Conservation (phyloP, 2,888 invertebrate genomes). For the Synergus gifuensis region DNA sequence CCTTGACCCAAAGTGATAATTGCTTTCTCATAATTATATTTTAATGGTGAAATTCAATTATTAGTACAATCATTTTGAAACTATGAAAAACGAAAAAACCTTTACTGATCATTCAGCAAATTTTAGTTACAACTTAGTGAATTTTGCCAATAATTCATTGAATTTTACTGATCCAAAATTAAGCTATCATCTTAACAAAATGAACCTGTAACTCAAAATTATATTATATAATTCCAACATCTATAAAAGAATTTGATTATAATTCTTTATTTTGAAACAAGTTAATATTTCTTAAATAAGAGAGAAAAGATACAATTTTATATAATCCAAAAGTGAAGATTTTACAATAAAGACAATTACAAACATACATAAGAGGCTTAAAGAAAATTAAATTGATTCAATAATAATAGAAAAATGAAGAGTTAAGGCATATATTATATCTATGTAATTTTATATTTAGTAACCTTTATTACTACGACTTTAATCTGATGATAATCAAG, state of each 20-base stretch:
- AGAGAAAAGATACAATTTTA: conserved; percentile 5
- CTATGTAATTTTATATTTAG: no score
- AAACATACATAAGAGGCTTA: neutral
- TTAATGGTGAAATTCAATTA: neutral
- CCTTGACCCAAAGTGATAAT: conserved; percentile 1
- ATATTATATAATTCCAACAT: neutral
- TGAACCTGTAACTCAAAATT: neutral
- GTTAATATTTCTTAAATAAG: neutral
- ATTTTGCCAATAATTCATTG: no score
- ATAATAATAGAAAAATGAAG: neutral
- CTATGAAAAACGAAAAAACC: no score
- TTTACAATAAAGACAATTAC: neutral
- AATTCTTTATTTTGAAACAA: conserved; percentile 4
- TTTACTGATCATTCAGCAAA: no score
- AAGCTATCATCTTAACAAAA: no score
- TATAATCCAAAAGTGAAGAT: neutral
- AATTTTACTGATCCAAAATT: no score
- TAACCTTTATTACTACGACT: neutral
- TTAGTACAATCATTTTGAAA: neutral
- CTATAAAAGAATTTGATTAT: neutral
- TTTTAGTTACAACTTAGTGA: no score
- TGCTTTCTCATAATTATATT: neutral
- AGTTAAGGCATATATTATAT: neutral
- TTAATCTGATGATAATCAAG: neutral
- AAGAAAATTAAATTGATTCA: neutral